phyloP scores from a whole-genome alignment of 2,113 vertebrate genomes.

The Python bivittatus region DNA sequence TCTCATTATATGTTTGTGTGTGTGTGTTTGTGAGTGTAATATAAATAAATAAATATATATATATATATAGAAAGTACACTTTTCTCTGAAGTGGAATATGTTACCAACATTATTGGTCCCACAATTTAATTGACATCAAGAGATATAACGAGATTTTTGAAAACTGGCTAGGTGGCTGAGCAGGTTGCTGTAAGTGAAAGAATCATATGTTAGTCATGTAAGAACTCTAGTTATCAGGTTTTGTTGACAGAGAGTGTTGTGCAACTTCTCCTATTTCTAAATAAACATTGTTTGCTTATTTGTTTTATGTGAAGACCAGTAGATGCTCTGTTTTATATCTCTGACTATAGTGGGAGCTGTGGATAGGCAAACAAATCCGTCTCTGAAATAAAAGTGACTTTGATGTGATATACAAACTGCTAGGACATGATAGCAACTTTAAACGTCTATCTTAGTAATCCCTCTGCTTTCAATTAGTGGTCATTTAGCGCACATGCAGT shows the following conservation, averaged over 20 bases:
- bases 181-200: background rate
- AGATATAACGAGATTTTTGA: background rate
- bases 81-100: background rate
- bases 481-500: background rate
- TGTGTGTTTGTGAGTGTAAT: background rate
- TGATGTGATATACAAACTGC: background rate
- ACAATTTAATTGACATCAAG: background rate
- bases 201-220: background rate
- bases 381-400: background rate
- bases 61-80: background rate
- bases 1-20: background rate
- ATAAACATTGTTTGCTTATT: background rate
- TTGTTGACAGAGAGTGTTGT: background rate
- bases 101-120: background rate
- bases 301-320: background rate
- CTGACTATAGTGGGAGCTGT: background rate
- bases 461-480: slow-evolving; percentile 30
- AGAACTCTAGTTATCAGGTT: background rate
- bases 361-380: background rate
- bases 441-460: slow-evolving; percentile 14
- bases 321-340: background rate
- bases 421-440: slow-evolving; percentile 13
- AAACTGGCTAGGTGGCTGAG: background rate
- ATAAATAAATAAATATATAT: background rate
- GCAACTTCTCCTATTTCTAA: background rate